Percentiles rank a stretch among this genome's conserved stretches.
These are phyloP conservation scores for Drosophila carrolli DNA, from an alignment of 1,140 invertebrate genomes.

Conservation along the genomic window DNA sequence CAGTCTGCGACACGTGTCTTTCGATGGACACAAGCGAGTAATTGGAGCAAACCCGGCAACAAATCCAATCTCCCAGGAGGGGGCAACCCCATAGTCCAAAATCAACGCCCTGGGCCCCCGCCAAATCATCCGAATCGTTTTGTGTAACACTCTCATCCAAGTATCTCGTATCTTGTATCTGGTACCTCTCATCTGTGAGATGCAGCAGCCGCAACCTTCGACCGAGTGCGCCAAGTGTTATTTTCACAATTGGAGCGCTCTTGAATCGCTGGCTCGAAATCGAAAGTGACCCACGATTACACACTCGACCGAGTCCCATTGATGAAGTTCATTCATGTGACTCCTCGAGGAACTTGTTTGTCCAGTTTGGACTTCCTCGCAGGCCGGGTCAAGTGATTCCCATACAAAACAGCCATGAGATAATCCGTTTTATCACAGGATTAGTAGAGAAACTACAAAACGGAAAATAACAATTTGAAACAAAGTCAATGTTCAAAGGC, in stretches of 20 bases:
- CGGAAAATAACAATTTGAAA: background rate
- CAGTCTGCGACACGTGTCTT: slow-evolving; percentile 41
- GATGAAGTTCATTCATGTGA: slow-evolving; percentile 71
- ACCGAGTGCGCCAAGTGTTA: slow-evolving; percentile 73
- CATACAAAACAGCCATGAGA: background rate
- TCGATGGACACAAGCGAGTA: slow-evolving; percentile 52
- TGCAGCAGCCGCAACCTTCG: slow-evolving; percentile 65
- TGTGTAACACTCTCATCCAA: slow-evolving; percentile 47
- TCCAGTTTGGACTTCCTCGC: slow-evolving; percentile 17
- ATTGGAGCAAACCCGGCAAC: slow-evolving; percentile 58
- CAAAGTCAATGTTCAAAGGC: background rate
- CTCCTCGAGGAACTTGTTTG: slow-evolving; percentile 38
- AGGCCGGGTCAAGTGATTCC: slow-evolving; percentile 29
- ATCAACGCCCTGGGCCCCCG: slow-evolving; percentile 17
- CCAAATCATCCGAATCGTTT: slow-evolving; percentile 15
- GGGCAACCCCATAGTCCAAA: slow-evolving; percentile 20
- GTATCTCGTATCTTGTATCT: slow-evolving; percentile 17
- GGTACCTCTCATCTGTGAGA: slow-evolving; percentile 36
- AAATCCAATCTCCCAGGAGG: slow-evolving; percentile 38
- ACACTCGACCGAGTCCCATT: slow-evolving; percentile 50
- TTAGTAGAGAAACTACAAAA: background rate
- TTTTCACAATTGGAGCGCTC: slow-evolving; percentile 80
- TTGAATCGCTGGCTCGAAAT: slow-evolving; percentile 64
- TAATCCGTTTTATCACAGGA: slow-evolving; percentile 25
- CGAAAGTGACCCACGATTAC: slow-evolving; percentile 80